phyloP scores from a whole-genome alignment of 2,888 invertebrate genomes.

The Drosophila percnosoma region DNA sequence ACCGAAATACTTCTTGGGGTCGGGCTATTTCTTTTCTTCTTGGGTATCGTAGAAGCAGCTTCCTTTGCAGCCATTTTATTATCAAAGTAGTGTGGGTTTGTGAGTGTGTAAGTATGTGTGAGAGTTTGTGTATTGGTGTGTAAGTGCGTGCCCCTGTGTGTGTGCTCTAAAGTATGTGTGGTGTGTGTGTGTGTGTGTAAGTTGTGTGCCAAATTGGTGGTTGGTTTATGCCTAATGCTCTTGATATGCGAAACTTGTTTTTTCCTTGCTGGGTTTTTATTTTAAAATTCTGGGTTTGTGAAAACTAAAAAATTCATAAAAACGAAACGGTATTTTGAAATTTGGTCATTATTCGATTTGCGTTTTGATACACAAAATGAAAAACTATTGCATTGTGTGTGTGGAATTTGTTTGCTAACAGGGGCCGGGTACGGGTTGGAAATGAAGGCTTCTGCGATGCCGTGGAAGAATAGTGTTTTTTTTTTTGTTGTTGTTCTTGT shows the following conservation, averaged over 20 bases:
- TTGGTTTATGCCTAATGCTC: conserved; percentile 69
- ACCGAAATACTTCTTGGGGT: conserved; percentile 32
- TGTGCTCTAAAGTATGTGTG: conserved; percentile 58
- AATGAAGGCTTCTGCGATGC: conserved; percentile 80
- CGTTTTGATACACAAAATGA: conserved; percentile 77
- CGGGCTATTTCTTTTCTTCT: conserved; percentile 82
- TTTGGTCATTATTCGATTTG: conserved; percentile 62
- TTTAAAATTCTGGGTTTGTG: conserved; percentile 43
- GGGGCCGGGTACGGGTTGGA: conserved; percentile 63
- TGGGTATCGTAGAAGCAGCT: conserved; percentile 81
- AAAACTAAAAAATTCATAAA: conserved; percentile 65
- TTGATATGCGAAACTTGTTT: conserved; percentile 64
- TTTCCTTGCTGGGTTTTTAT: conserved; percentile 33
- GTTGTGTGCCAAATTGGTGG: conserved; percentile 64
- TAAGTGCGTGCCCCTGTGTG: conserved; percentile 60
- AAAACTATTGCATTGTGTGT: conserved; percentile 82
- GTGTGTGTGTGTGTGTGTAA: conserved; percentile 52
- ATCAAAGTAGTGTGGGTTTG: conserved; percentile 66
- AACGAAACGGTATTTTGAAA: conserved; percentile 70
- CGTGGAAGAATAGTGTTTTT: conserved; percentile 78
- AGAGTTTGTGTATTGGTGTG: conserved; percentile 27
- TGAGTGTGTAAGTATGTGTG: conserved; percentile 28
- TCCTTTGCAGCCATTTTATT: conserved; percentile 80
- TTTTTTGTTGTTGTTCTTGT: conserved; percentile 15
- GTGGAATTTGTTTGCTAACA: conserved; percentile 57